These are phyloP conservation scores for Drosophila affinis DNA, from an alignment of 2,888 invertebrate genomes.

Conservation along the genomic window DNA sequence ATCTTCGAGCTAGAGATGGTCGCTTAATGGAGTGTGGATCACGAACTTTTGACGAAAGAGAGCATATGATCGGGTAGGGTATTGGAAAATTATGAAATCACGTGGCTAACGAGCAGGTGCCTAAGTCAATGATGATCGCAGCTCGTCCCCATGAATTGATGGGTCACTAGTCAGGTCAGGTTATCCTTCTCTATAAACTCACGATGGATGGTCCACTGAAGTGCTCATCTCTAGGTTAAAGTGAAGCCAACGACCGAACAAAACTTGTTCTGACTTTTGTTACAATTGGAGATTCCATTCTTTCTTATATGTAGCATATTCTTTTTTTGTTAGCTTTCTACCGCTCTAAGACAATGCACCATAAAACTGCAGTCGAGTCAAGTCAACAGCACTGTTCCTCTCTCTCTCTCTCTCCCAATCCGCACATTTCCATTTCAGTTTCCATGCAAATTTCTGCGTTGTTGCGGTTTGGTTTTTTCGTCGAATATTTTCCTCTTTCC, in stretches of 20 bases:
- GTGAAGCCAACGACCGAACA: conserved; percentile 46
- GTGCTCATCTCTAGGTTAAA: conserved; percentile 32
- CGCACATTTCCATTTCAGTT: conserved; percentile 55
- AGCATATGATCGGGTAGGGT: not conserved
- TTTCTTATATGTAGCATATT: conserved; percentile 5
- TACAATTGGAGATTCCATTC: conserved; percentile 46
- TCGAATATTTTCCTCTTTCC: conserved; percentile 56
- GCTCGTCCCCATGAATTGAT: not conserved
- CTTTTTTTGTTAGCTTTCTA: conserved; percentile 23
- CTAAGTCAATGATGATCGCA: not conserved
- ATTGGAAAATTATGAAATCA: not conserved
- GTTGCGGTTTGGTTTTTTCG: conserved; percentile 19
- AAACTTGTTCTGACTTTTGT: conserved; percentile 63
- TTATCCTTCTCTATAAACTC: not conserved
- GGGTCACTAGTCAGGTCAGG: too few relatives aligned
- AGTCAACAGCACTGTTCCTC: conserved; percentile 8
- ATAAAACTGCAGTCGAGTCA: conserved; percentile 56
- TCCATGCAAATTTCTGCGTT: conserved; percentile 61
- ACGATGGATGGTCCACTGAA: not conserved
- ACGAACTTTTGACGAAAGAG: not conserved
- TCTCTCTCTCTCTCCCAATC: not conserved
- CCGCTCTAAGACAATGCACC: conserved; percentile 62
- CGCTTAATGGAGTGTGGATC: too few relatives aligned
- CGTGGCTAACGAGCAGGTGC: not conserved
- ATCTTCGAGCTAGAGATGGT: conserved; percentile 13